These are phyloP conservation scores for Anthopleura xanthogrammica DNA, from an alignment of 92 coral and sea anemone species.

Conservation along the genomic window DNA sequence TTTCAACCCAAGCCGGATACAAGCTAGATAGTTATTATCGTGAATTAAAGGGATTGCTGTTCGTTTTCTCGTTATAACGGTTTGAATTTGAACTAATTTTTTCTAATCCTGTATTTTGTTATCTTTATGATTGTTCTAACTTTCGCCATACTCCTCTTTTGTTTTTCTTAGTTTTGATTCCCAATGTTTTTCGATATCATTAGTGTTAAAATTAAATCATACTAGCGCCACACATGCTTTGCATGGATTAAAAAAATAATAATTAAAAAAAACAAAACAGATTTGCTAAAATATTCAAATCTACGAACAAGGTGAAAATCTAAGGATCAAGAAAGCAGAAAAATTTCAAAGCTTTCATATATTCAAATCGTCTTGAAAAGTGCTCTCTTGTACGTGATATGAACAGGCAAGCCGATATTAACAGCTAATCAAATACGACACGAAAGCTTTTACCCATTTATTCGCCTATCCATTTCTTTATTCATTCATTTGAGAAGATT, in stretches of 20 bases:
- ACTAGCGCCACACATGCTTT: not conserved
- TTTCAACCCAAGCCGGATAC: not conserved
- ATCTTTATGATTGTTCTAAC: not conserved
- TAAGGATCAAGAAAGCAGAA: not conserved
- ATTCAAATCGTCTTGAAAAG: not conserved
- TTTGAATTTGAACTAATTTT: no score
- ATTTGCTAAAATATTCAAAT: no score
- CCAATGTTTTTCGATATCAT: not conserved
- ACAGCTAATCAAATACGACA: not conserved
- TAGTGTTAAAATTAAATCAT: not conserved
- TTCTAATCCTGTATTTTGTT: not conserved
- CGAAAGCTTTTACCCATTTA: not conserved
- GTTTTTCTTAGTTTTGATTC: not conserved
- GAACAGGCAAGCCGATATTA: not conserved
- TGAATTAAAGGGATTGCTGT: no score
- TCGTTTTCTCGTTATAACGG: not conserved
- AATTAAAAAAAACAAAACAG: no score
- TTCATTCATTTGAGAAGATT: not conserved
- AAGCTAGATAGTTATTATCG: no score
- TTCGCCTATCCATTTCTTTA: not conserved
- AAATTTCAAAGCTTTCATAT: not conserved
- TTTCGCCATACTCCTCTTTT: not conserved
- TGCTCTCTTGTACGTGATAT: not conserved
- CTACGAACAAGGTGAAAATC: not conserved
- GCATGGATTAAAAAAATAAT: not conserved